A percentile compares a stretch with the other conserved stretches of the same genome.
phyloP scores from a whole-genome alignment of 92 coral and sea anemone species.

The Bergia sp. region DNA sequence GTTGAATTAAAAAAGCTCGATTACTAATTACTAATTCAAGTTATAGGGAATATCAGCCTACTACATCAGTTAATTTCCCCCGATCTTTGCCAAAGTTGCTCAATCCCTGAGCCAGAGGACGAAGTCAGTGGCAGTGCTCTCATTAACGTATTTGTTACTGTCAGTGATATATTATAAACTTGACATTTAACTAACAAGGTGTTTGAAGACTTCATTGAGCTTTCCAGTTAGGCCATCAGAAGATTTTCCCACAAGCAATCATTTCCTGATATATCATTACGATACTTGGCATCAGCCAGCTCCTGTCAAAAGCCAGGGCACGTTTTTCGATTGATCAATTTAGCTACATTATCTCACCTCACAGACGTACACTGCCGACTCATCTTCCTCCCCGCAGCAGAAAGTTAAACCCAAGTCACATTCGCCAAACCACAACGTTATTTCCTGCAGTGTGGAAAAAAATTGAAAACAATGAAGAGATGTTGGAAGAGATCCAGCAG shows the following conservation, averaged over 20 bases:
- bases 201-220: background rate
- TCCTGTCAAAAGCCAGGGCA: conserved; percentile 3
- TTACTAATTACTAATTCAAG: no score
- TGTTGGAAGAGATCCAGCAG: background rate
- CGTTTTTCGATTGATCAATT: background rate
- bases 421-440: conserved; percentile 85
- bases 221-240: background rate
- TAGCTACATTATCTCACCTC: conserved; percentile 62
- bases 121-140: no score
- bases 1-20: no score
- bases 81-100: no score
- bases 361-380: conserved; percentile 85
- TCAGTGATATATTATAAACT: background rate
- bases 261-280: conserved; percentile 30
- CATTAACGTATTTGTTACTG: no score
- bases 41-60: no score
- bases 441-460: conserved; percentile 72
- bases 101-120: no score
- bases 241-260: conserved; percentile 29
- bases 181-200: background rate
- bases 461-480: background rate
- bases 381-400: conserved; percentile 93
- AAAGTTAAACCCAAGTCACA: conserved; percentile 78
- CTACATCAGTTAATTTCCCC: no score
- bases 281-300: background rate